phyloP scores from a whole-genome alignment of 2,888 invertebrate genomes.

The Auanema freiburgensis region DNA sequence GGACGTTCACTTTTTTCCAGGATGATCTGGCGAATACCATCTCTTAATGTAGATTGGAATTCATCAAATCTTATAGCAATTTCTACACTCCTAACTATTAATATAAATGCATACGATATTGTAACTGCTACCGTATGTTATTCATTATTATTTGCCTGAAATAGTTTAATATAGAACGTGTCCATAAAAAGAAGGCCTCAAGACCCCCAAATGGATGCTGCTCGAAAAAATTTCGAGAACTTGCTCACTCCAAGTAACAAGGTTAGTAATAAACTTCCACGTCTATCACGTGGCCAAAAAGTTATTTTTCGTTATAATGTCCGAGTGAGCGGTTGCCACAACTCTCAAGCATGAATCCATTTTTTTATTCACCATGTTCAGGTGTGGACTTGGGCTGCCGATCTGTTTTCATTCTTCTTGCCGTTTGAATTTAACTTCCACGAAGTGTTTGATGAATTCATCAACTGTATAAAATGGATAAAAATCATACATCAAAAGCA shows the following conservation, averaged over 20 bases:
- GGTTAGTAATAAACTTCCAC: too few relatives aligned
- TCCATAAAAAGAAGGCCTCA: slow-evolving; percentile 17
- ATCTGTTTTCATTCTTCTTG: slow-evolving; percentile 64
- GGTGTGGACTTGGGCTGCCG: slow-evolving; percentile 65
- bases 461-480: slow-evolving; percentile 91
- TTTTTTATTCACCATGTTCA: slow-evolving; percentile 36
- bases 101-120: slow-evolving; percentile 30
- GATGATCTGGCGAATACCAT: slow-evolving; percentile 32
- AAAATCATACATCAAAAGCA: slow-evolving; percentile 74
- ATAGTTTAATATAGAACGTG: slow-evolving; percentile 17
- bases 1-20: slow-evolving; percentile 21
- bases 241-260: slow-evolving; percentile 20
- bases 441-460: slow-evolving; percentile 66
- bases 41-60: slow-evolving; percentile 21
- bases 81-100: slow-evolving; percentile 22
- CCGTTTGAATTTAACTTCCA: slow-evolving; percentile 67
- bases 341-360: neutral
- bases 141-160: too few relatives aligned
- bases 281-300: too few relatives aligned
- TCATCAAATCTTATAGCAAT: slow-evolving; percentile 20
- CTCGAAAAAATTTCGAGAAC: slow-evolving; percentile 20
- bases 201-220: slow-evolving; percentile 19
- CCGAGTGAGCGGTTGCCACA: neutral
- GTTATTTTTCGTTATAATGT: too few relatives aligned
- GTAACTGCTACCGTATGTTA: slow-evolving; percentile 29